Base-by-base conservation (phyloP, 2,797 vertebrate genomes). In the Sebastes melanostomus region DNA sequence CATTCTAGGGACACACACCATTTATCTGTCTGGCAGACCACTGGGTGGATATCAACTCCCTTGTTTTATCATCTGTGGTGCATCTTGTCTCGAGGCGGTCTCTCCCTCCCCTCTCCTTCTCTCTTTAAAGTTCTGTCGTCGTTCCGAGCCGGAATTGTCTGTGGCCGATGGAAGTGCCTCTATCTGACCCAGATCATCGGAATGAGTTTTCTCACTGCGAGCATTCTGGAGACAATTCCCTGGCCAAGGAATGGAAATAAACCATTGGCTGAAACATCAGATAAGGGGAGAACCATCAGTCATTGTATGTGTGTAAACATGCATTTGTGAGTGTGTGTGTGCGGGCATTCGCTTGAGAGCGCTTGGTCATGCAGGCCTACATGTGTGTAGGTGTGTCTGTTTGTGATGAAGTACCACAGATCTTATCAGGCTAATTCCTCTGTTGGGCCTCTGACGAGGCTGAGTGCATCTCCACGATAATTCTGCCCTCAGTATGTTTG, bases 221-320 rank as follows among this genome's bases (percentile, higher is more conserved):
- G 84, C 72, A n/a, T 87, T 90, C 83, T 58, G 58, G 50, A 88
- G 87, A 93, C 92, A 91, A 90, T 92, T 93, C 90, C 89, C 88
- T 60, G 61, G 78, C 72, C 18, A 3, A 79, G 66, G 74, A 89
- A 89, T 83, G 86, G 87, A 83, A 94, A 90, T 87, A 93, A 94
- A 91, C 80, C 87, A 86, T 82, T 78, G 84, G 89, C 86, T 92
- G 82, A 87, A 91, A 84, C 80, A 92, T 91, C 92, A 92, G 93
- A 94, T 95, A 93, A 91, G 65, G n/a, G 34, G 82, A 78, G 84
- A 91, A 92, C 89, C 93, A 91, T 95, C 92, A 90, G 78, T 92
- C 88, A 91, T 86, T 91, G 89, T 83, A 83, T 86, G 88, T 88
- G 86, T 77, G 83, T 88, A 87, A 86, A 88, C 77, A 87, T 81